A percentile compares a stretch with the other conserved stretches of the same genome.
phyloP scores from a whole-genome alignment of 2,113 vertebrate genomes.

The Pelecanus crispus region DNA sequence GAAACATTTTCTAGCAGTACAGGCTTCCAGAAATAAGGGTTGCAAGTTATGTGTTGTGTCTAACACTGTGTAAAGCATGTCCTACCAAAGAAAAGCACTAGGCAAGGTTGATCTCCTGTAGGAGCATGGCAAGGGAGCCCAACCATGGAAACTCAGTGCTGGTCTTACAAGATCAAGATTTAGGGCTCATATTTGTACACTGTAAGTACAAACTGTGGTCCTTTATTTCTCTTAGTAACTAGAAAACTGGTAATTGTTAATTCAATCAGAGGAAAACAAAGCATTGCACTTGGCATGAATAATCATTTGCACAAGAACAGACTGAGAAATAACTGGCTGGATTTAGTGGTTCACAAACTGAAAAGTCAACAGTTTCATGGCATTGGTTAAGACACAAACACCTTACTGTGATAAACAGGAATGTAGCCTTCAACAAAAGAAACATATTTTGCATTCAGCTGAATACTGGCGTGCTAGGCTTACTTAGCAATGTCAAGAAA shows the following conservation, averaged over 20 bases:
- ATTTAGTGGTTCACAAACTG: background rate
- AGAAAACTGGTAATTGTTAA: background rate
- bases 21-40: background rate
- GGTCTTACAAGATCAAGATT: background rate
- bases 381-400: background rate
- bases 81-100: background rate
- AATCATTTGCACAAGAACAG: background rate
- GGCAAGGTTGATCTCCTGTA: background rate
- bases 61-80: background rate
- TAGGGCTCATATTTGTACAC: background rate
- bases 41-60: background rate
- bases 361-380: background rate
- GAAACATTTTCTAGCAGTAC: background rate
- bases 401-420: background rate
- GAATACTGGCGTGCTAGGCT: background rate
- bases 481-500: background rate
- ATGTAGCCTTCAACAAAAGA: background rate
- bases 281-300: background rate
- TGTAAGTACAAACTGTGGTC: background rate
- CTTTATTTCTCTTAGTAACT: background rate
- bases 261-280: background rate
- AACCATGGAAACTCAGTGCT: background rate
- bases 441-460: background rate
- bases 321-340: background rate
- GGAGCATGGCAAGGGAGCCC: accelerated